Percentiles rank a stretch among this genome's conserved stretches.
Conservation (phyloP, 2,888 invertebrate species). For the Cremastinae sp. region DNA sequence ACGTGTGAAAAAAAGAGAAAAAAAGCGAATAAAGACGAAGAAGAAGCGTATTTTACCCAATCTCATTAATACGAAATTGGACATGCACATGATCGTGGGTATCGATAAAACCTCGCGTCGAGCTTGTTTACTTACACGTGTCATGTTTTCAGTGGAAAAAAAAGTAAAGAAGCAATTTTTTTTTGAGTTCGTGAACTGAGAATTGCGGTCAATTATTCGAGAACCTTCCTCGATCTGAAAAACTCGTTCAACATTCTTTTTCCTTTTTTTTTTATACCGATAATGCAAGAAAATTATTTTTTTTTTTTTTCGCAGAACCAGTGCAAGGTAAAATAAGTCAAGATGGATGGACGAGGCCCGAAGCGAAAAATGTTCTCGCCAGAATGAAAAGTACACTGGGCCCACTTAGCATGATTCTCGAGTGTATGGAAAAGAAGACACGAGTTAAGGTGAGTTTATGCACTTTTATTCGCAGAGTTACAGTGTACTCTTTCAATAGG, state of each 20-base stretch:
- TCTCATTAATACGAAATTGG: slow-evolving; percentile 19
- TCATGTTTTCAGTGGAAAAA: not conserved
- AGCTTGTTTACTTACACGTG: slow-evolving; percentile 11
- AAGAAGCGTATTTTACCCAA: not conserved
- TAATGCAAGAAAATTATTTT: not conserved
- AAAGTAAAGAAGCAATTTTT: not conserved
- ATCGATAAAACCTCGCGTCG: slow-evolving; percentile 17
- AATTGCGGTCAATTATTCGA: not conserved
- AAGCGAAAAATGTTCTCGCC: slow-evolving; percentile 81
- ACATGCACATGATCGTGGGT: slow-evolving; percentile 22
- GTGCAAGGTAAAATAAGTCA: slow-evolving; percentile 51
- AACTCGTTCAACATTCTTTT: slow-evolving; percentile 19
- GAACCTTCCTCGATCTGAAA: slow-evolving; percentile 1
- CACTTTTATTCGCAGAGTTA: too few species aligned
- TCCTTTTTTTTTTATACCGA: slow-evolving; percentile 32
- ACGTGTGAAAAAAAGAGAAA: not conserved
- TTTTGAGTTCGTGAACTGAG: too few species aligned
- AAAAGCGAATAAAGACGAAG: too few species aligned
- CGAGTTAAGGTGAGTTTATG: slow-evolving; percentile 85
- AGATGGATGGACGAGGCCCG: slow-evolving; percentile 64
- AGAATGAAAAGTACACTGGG: slow-evolving; percentile 83
- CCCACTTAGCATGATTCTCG: slow-evolving; percentile 84
- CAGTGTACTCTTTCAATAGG: too few species aligned
- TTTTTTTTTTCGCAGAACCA: slow-evolving; percentile 66
- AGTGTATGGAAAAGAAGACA: slow-evolving; percentile 83